Percentiles rank a stretch among this genome's conserved stretches.
These are phyloP conservation scores for Fregata magnificens DNA, from an alignment of 2,113 vertebrate genomes.

Conservation along the genomic window DNA sequence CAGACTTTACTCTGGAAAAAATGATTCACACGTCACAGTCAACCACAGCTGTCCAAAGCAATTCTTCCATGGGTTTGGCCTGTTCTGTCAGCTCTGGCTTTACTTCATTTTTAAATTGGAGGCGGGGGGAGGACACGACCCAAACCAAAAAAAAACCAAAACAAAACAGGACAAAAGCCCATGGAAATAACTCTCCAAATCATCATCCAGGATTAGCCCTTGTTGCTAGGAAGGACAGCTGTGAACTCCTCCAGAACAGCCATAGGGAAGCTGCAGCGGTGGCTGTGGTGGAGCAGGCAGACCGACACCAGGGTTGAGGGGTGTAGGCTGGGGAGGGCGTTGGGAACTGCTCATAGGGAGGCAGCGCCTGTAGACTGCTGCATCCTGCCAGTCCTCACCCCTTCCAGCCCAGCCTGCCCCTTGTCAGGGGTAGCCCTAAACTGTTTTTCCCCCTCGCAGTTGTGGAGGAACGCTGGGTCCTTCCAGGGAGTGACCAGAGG, in stretches of 20 bases:
- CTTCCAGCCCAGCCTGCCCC: neutral
- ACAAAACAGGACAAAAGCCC: neutral
- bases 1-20: neutral
- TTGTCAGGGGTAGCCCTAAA: neutral
- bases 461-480: neutral
- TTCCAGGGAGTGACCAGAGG: neutral
- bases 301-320: accelerated
- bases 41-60: neutral
- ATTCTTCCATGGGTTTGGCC: neutral
- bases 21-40: neutral
- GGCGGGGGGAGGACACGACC: no score
- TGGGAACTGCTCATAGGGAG: neutral
- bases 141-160: neutral
- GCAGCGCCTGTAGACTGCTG: accelerated
- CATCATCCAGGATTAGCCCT: neutral
- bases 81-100: neutral
- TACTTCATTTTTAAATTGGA: neutral
- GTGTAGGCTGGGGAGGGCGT: no score
- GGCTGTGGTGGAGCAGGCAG: neutral
- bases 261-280: neutral
- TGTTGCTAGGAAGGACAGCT: neutral
- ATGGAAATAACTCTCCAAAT: neutral
- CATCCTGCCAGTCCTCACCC: neutral
- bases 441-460: neutral
- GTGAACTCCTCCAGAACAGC: neutral